Evolutionary conservation across 2,113 vertebrate species (phyloP).

Genomic region (Psephotus haematonotus): DNA sequence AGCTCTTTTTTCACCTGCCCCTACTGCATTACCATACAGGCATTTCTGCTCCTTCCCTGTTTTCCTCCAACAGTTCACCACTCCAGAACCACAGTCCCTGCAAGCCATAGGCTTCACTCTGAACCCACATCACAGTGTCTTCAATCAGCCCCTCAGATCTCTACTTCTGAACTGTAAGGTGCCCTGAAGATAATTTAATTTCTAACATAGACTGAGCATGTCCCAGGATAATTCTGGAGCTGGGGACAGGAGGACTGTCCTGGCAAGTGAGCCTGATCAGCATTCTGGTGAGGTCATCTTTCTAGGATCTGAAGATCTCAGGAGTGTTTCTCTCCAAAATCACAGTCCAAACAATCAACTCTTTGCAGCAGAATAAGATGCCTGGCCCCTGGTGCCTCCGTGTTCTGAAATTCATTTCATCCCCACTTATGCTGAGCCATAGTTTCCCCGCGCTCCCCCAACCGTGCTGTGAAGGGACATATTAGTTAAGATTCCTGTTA

Average conservation of each 20-base stretch:
- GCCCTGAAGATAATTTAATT: too few species aligned
- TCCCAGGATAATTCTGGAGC: background rate
- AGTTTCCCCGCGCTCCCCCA: background rate
- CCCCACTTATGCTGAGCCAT: fast-evolving
- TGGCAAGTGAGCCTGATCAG: background rate
- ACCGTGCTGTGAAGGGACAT: fast-evolving
- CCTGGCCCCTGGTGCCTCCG: fast-evolving
- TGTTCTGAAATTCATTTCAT: background rate
- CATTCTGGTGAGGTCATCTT: background rate
- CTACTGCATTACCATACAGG: background rate
- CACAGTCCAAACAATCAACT: background rate
- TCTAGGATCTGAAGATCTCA: background rate
- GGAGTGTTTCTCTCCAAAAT: background rate
- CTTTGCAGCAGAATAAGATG: fast-evolving
- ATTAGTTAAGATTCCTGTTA: background rate
- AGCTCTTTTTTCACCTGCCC: background rate
- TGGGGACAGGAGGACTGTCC: background rate
- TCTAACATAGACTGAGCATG: fast-evolving
- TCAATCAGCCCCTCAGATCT: background rate
- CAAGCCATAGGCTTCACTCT: background rate
- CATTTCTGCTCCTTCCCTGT: background rate
- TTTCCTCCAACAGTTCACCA: background rate
- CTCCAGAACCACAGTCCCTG: background rate
- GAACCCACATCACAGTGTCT: background rate
- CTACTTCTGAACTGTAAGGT: background rate